These are phyloP conservation scores for Cerceris ruficornis DNA, from an alignment of 2,888 invertebrate species.

Conservation along the genomic window DNA sequence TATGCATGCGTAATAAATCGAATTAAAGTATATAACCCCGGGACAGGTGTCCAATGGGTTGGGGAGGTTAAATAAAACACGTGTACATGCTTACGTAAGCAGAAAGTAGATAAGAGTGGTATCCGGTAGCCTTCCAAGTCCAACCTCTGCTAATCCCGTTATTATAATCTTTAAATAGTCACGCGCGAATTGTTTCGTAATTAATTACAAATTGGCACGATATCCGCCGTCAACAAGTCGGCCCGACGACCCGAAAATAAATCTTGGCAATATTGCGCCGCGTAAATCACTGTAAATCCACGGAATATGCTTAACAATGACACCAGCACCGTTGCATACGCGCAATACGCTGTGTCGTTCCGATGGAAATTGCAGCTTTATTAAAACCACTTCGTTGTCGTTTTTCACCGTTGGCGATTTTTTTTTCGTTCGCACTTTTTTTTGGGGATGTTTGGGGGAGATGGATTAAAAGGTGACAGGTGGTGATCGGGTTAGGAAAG, in stretches of 20 bases:
- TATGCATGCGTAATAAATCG: constrained; percentile 19
- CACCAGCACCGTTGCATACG: background rate
- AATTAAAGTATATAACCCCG: constrained; percentile 4
- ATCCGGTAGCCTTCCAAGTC: constrained; percentile 23
- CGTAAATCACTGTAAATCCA: constrained; percentile 34
- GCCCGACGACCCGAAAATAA: constrained; percentile 34
- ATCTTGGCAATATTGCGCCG: constrained; percentile 12
- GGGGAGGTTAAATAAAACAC: background rate
- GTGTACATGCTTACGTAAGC: constrained; percentile 16
- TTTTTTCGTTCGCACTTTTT: background rate
- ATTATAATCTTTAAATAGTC: constrained; percentile 44
- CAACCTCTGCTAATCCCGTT: constrained; percentile 13
- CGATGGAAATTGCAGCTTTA: background rate
- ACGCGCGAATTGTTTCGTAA: constrained; percentile 46
- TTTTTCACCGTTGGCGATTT: background rate
- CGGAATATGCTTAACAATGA: constrained; percentile 13
- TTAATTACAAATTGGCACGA: constrained; percentile 57
- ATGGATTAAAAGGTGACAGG: too few relatives aligned
- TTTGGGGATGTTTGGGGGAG: background rate
- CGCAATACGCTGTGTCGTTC: background rate
- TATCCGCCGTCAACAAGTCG: background rate
- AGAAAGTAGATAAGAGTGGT: constrained; percentile 3
- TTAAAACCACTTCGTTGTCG: background rate
- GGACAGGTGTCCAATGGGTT: too few relatives aligned
- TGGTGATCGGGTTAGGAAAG: too few relatives aligned